Evolutionary conservation across 2,888 invertebrate genomes (phyloP).

Genomic region (Tachina grossa): DNA sequence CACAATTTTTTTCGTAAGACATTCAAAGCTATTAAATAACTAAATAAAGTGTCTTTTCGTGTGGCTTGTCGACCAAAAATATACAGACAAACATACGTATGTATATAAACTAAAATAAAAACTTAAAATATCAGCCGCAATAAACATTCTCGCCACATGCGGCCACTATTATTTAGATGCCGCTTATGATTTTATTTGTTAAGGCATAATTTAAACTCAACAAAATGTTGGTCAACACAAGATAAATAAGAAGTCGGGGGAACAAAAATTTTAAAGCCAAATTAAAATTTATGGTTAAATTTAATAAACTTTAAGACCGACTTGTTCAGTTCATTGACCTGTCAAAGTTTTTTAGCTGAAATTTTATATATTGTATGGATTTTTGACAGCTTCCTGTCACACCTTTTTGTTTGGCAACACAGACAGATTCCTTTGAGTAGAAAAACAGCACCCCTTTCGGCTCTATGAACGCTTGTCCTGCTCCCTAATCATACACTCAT

Average conservation of each 20-base stretch:
- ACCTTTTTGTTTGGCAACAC: constrained; percentile 39
- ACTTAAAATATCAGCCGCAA: constrained; percentile 18
- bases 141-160: constrained; percentile 35
- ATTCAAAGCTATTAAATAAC: constrained; percentile 57
- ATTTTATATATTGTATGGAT: neutral
- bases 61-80: neutral
- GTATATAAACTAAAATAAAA: neutral
- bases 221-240: constrained; percentile 55
- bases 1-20: constrained; percentile 55
- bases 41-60: constrained; percentile 54
- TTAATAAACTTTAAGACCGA: constrained; percentile 44
- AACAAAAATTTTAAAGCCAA: constrained; percentile 32
- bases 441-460: constrained; percentile 20
- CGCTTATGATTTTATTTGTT: constrained; percentile 34
- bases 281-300: constrained; percentile 58
- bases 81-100: too few relatives aligned
- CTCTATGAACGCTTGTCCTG: constrained; percentile 19
- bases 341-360: constrained; percentile 10
- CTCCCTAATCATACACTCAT: constrained; percentile 23
- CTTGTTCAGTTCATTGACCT: constrained; percentile 58
- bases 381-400: constrained; percentile 62
- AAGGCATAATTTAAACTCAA: constrained; percentile 24
- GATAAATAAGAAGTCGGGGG: neutral
- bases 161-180: constrained; percentile 36
- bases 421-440: constrained; percentile 2